A percentile compares a stretch with the other conserved stretches of the same genome.
These are phyloP conservation scores for Sisor rabdophorus DNA, from an alignment of 2,113 vertebrate genomes.

Conservation along the genomic window DNA sequence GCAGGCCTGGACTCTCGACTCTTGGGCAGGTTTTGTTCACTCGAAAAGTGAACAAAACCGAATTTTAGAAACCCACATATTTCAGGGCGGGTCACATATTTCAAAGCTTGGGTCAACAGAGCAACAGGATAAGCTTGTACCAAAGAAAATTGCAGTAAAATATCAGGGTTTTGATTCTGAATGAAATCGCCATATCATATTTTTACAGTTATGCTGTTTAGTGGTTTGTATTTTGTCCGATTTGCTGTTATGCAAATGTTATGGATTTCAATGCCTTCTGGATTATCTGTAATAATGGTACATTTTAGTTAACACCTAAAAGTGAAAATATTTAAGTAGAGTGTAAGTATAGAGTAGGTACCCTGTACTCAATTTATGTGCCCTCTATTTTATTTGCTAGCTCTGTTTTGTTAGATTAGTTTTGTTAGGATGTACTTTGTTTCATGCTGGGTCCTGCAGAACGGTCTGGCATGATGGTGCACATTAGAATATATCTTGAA, in stretches of 20 bases:
- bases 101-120: no score
- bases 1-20: no score
- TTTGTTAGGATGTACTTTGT: not conserved
- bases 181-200: no score
- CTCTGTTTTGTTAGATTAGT: conserved; percentile 1
- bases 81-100: no score
- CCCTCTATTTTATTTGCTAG: no score
- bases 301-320: not conserved
- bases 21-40: no score
- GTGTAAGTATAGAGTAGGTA: not conserved
- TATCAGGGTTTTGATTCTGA: no score
- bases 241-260: not conserved
- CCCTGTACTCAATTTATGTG: not conserved
- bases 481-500: conserved; percentile 20
- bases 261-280: not conserved
- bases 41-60: no score
- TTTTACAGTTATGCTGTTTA: not conserved
- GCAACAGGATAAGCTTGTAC: no score
- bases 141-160: no score
- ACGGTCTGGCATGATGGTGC: conserved; percentile 30
- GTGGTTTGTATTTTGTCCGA: not conserved
- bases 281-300: not conserved
- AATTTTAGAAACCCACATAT: no score
- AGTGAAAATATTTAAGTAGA: not conserved
- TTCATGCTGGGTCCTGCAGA: conserved; percentile 24